A percentile compares a stretch with the other conserved stretches of the same genome.
phyloP scores from a whole-genome alignment of 2,113 vertebrate genomes.

The Pteropus alecto region DNA sequence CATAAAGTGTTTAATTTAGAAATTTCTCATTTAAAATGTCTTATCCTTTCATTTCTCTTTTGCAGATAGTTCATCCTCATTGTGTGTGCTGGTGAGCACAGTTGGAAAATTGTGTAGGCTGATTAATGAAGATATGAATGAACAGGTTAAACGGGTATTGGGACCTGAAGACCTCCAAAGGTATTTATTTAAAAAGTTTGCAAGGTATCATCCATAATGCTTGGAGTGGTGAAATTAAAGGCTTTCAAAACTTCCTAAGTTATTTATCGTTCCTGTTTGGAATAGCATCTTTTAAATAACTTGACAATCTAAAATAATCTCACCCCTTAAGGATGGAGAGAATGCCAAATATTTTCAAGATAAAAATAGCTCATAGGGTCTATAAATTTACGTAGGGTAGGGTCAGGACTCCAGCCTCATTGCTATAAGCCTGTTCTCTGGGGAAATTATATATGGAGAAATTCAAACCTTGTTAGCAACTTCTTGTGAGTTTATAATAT shows the following conservation, averaged over 20 bases:
- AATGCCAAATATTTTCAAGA: constrained; percentile 32
- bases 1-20: not conserved
- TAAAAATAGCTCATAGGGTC: not conserved
- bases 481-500: not conserved
- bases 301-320: constrained; percentile 13
- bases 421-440: not conserved
- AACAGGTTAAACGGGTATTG: constrained; percentile 84
- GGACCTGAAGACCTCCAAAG: constrained; percentile 89
- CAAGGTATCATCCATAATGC: not conserved
- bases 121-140: constrained; percentile 69
- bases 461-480: not conserved
- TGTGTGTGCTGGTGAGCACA: constrained; percentile 86
- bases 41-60: constrained; percentile 42
- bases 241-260: not conserved
- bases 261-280: constrained; percentile 37
- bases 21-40: not conserved
- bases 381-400: not conserved
- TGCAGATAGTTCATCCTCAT: constrained; percentile 86
- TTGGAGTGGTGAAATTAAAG: constrained; percentile 21
- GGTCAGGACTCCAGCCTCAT: not conserved
- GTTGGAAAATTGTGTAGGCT: constrained; percentile 85
- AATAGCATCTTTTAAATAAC: constrained; percentile 11
- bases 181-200: constrained; percentile 76
- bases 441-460: not conserved
- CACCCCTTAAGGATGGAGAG: not conserved